Conservation (phyloP, 2,113 vertebrate genomes). For the Indri indri region DNA sequence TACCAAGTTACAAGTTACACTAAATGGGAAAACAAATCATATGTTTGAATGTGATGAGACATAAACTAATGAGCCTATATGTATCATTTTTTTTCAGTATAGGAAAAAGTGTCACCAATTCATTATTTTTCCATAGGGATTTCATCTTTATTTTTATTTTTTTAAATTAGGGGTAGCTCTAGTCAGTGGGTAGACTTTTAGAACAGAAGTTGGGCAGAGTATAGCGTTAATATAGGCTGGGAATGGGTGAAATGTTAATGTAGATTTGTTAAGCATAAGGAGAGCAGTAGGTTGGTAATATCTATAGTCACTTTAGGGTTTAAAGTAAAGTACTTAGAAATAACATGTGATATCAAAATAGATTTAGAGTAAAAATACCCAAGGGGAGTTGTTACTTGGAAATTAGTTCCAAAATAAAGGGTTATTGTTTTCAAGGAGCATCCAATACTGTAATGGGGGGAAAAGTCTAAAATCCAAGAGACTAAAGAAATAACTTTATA, state of each 20-base stretch:
- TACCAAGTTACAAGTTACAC: conserved; percentile 73
- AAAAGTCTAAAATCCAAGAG: background rate
- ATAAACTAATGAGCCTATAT: conserved; percentile 60
- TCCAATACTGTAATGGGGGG: background rate
- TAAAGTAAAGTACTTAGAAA: background rate
- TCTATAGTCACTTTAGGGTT: background rate
- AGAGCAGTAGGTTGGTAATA: background rate
- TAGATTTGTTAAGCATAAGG: background rate
- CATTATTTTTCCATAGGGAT: conserved; percentile 48
- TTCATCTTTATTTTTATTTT: background rate
- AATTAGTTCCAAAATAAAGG: conserved; percentile 27
- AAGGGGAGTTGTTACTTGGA: background rate
- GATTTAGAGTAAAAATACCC: background rate
- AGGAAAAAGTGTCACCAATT: conserved; percentile 29
- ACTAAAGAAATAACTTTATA: conserved; percentile 21
- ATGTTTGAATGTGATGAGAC: conserved; percentile 45
- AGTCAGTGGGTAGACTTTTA: background rate
- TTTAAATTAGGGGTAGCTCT: background rate
- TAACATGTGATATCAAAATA: conserved; percentile 2
- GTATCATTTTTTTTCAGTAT: conserved; percentile 28
- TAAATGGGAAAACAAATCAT: conserved; percentile 71
- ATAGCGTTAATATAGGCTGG: background rate
- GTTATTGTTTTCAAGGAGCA: background rate
- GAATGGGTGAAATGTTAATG: background rate
- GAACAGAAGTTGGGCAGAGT: background rate